phyloP scores from a whole-genome alignment of 2,797 vertebrate genomes.

The Gephyroberyx darwinii region DNA sequence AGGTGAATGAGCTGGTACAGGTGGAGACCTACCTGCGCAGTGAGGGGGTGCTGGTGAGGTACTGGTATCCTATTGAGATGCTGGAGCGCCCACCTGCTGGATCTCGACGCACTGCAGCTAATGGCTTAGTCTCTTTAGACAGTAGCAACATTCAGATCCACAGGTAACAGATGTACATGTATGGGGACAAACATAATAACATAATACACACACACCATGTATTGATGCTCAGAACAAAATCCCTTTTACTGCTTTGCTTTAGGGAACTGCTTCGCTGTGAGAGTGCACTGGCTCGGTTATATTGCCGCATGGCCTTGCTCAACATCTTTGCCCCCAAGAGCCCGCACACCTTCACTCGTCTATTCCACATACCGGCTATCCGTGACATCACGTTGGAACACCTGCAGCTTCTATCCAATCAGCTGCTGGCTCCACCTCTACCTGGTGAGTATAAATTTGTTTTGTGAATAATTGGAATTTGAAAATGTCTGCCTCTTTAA shows the following conservation, averaged over 20 bases:
- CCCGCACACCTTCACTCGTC: conserved; percentile 94
- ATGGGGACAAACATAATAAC: conserved; percentile 1
- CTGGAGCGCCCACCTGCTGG: conserved; percentile 94
- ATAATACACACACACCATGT: background rate
- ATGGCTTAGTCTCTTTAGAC: conserved; percentile 93
- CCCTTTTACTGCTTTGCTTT: conserved; percentile 31
- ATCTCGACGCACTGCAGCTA: conserved; percentile 95
- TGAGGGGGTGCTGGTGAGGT: conserved; percentile 96
- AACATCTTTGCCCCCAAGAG: conserved; percentile 97
- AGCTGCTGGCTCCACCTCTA: conserved; percentile 94
- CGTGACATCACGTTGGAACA: conserved; percentile 98
- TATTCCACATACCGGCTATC: conserved; percentile 96
- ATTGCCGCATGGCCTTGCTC: conserved; percentile 97
- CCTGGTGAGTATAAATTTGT: conserved; percentile 81
- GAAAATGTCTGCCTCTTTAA: background rate
- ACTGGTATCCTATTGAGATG: conserved; percentile 99
- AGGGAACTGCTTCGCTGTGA: conserved; percentile 96
- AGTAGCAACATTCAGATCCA: conserved; percentile 99
- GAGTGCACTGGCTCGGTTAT: conserved; percentile 90
- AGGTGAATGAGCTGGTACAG: conserved; percentile 97
- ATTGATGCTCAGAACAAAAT: background rate
- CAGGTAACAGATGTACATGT: conserved; percentile 78
- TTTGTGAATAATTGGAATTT: background rate
- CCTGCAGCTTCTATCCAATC: conserved; percentile 95
- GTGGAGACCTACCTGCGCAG: conserved; percentile 97